Evolutionary conservation across 2,888 invertebrate species (phyloP).

Genomic region (Stomorhina lunata): DNA sequence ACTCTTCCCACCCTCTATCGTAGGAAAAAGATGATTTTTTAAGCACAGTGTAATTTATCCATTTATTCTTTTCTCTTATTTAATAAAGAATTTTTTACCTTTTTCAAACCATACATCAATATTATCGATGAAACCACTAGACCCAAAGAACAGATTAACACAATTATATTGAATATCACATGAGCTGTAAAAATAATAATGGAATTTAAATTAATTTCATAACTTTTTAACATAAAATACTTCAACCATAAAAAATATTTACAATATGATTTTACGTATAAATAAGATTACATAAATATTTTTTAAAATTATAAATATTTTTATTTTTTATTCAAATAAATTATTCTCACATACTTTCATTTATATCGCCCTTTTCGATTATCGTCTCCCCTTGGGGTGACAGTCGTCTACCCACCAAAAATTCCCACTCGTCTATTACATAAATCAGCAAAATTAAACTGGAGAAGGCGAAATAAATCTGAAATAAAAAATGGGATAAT

Average conservation of each 20-base stretch:
- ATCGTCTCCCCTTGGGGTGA: slow-evolving; percentile 57
- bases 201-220: neutral
- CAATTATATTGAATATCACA: slow-evolving; percentile 61
- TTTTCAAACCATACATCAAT: slow-evolving; percentile 55
- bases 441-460: slow-evolving; percentile 52
- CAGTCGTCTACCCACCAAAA: slow-evolving; percentile 40
- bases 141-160: slow-evolving; percentile 54
- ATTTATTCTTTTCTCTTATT: too few relatives aligned
- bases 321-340: too few relatives aligned
- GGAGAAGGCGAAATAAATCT: slow-evolving; percentile 61
- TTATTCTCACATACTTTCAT: slow-evolving; percentile 51
- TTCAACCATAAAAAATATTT: neutral
- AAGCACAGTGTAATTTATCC: too few relatives aligned
- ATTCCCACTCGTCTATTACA: slow-evolving; percentile 60
- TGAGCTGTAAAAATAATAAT: slow-evolving; percentile 48
- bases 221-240: neutral
- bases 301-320: neutral
- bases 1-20: too few relatives aligned
- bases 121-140: slow-evolving; percentile 50
- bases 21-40: too few relatives aligned
- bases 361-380: slow-evolving; percentile 63
- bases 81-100: slow-evolving; percentile 36
- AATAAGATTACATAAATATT: neutral
- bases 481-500: slow-evolving; percentile 11
- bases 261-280: neutral